These are phyloP conservation scores for Yponomeuta plumbellus DNA, from an alignment of 2,888 invertebrate genomes.

Conservation along the genomic window DNA sequence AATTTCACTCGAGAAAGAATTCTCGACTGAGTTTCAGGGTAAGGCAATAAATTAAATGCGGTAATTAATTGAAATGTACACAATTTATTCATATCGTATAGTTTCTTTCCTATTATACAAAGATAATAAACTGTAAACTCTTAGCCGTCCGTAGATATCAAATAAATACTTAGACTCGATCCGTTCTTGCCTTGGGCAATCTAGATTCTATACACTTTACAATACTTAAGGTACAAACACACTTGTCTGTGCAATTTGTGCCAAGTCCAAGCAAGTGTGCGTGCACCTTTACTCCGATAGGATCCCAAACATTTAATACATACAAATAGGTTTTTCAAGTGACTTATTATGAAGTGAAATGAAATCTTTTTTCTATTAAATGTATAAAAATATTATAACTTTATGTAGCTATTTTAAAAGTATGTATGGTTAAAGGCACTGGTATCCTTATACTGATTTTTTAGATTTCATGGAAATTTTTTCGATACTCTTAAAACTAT, in stretches of 20 bases:
- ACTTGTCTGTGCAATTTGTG: neutral
- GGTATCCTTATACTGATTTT: slow-evolving; percentile 44
- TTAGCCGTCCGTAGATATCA: slow-evolving; percentile 55
- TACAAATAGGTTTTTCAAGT: slow-evolving; percentile 5
- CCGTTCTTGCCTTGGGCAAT: slow-evolving; percentile 60
- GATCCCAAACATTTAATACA: slow-evolving; percentile 42
- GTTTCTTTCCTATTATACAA: slow-evolving; percentile 63
- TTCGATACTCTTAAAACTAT: slow-evolving; percentile 22
- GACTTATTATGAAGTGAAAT: slow-evolving; percentile 29
- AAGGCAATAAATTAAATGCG: slow-evolving; percentile 53
- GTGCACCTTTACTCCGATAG: neutral
- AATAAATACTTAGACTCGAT: slow-evolving; percentile 66
- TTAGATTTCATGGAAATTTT: slow-evolving; percentile 4
- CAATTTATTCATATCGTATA: slow-evolving; percentile 75
- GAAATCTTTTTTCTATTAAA: slow-evolving; percentile 56
- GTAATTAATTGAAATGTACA: slow-evolving; percentile 66
- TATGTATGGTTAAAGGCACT: slow-evolving; percentile 75
- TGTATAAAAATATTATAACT: slow-evolving; percentile 68
- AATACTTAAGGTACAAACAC: neutral
- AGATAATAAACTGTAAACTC: slow-evolving; percentile 75
- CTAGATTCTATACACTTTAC: slow-evolving; percentile 51
- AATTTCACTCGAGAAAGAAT: too few relatives aligned
- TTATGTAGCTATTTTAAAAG: slow-evolving; percentile 60
- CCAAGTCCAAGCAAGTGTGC: neutral
- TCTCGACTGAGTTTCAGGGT: neutral